Evolutionary conservation across 2,888 invertebrate genomes (phyloP).

Genomic region (Shargacucullia verbasci): DNA sequence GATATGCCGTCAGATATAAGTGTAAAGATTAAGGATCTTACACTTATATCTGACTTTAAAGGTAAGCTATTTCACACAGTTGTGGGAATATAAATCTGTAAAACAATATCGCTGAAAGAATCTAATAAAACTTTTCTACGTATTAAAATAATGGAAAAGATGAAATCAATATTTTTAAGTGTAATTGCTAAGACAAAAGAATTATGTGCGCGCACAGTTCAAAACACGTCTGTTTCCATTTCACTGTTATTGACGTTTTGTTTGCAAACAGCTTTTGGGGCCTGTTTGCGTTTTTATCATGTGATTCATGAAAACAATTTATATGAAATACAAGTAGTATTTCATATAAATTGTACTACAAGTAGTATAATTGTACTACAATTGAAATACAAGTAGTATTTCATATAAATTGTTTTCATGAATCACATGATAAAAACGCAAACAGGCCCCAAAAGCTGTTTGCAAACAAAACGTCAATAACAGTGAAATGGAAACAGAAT

Average conservation of each 20-base stretch:
- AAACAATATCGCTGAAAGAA: constrained; percentile 49
- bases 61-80: constrained; percentile 51
- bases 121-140: constrained; percentile 57
- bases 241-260: constrained; percentile 46
- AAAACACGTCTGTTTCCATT: constrained; percentile 70
- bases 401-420: background rate
- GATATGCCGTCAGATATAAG: no score
- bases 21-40: constrained; percentile 3
- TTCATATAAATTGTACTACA: no score
- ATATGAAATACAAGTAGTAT: no score
- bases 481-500: constrained; percentile 71
- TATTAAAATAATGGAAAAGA: constrained; percentile 75
- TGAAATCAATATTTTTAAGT: constrained; percentile 86
- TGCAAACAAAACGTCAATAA: constrained; percentile 45
- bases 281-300: background rate
- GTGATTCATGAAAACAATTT: background rate
- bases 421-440: no score
- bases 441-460: background rate
- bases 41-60: constrained; percentile 26
- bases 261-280: constrained; percentile 17
- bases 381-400: no score
- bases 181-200: constrained; percentile 86
- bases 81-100: constrained; percentile 48
- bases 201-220: constrained; percentile 79
- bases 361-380: no score